Evolutionary conservation across 2,888 invertebrate genomes (phyloP).

Genomic region (Hirudinaria manillensis): DNA sequence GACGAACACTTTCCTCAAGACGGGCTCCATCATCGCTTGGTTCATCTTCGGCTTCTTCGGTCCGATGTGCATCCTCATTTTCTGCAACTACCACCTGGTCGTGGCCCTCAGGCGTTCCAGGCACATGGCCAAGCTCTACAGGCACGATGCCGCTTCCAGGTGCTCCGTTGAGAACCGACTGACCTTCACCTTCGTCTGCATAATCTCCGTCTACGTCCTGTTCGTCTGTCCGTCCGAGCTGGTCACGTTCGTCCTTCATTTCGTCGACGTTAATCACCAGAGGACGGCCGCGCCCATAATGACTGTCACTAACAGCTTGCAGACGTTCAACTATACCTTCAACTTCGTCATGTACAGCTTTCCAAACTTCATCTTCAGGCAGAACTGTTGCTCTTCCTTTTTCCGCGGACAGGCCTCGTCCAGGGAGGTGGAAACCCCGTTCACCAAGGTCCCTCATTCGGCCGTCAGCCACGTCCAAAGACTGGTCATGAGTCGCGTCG

Average conservation of each 20-base stretch:
- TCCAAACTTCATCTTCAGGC: slow-evolving; percentile 29
- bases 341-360: slow-evolving; percentile 32
- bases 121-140: slow-evolving; percentile 30
- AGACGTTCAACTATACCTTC: slow-evolving; percentile 30
- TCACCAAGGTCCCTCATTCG: too few species aligned
- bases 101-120: slow-evolving; percentile 35
- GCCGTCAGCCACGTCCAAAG: too few species aligned
- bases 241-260: slow-evolving; percentile 24
- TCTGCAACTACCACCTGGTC: slow-evolving; percentile 48
- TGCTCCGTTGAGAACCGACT: slow-evolving; percentile 42
- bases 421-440: too few species aligned
- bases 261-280: slow-evolving; percentile 13
- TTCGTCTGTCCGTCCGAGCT: slow-evolving; percentile 49
- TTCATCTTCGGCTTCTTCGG: slow-evolving; percentile 47
- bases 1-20: slow-evolving; percentile 13
- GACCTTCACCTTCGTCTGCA: slow-evolving; percentile 48
- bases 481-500: too few species aligned
- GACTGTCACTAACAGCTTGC: slow-evolving; percentile 24
- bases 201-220: slow-evolving; percentile 47
- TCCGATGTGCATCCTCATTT: slow-evolving; percentile 46
- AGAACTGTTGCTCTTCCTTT: background rate
- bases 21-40: slow-evolving; percentile 40
- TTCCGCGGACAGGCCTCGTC: too few species aligned
- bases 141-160: slow-evolving; percentile 39
- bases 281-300: background rate